Percentiles rank a stretch among this genome's conserved stretches.
Evolutionary conservation across 2,797 vertebrate species (phyloP).

Genomic region (Semaprochilodus insignis): DNA sequence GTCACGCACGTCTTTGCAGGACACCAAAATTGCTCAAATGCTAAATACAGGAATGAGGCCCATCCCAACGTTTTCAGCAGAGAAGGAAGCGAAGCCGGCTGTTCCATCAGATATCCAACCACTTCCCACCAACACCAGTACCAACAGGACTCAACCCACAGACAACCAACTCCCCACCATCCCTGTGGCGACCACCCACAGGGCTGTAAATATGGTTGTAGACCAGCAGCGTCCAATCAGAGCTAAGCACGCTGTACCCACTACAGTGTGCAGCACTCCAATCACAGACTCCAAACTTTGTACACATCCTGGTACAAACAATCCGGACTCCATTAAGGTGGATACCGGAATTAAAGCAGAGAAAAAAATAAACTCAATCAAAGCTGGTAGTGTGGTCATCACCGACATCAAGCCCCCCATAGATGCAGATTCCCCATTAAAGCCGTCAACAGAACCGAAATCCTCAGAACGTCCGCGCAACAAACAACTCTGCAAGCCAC

Average conservation of each 20-base stretch:
- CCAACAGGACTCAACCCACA: not conserved
- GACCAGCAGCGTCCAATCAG: not conserved
- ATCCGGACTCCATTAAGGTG: not conserved
- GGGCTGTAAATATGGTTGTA: not conserved
- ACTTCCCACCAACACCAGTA: not conserved
- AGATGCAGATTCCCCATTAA: not conserved
- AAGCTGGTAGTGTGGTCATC: not conserved
- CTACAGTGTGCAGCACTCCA: too few relatives aligned
- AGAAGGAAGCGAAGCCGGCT: not conserved
- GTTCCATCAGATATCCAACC: slow-evolving; percentile 2
- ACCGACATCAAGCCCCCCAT: slow-evolving; percentile 45
- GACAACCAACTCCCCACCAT: not conserved
- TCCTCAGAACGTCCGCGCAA: not conserved
- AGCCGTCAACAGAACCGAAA: not conserved
- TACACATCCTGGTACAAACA: slow-evolving; percentile 1
- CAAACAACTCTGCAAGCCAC: slow-evolving; percentile 16
- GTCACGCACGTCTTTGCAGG: not conserved
- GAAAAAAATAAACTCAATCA: slow-evolving; percentile 1
- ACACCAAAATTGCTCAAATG: slow-evolving; percentile 1
- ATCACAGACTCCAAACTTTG: slow-evolving; percentile 15
- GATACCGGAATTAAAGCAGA: slow-evolving; percentile 7
- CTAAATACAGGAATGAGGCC: slow-evolving; percentile 7
- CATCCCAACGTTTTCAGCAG: slow-evolving; percentile 11
- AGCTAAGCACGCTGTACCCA: not conserved
- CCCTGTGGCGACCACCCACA: not conserved